phyloP scores from a whole-genome alignment of 1,140 invertebrate species.

The Maconellicoccus hirsutus region DNA sequence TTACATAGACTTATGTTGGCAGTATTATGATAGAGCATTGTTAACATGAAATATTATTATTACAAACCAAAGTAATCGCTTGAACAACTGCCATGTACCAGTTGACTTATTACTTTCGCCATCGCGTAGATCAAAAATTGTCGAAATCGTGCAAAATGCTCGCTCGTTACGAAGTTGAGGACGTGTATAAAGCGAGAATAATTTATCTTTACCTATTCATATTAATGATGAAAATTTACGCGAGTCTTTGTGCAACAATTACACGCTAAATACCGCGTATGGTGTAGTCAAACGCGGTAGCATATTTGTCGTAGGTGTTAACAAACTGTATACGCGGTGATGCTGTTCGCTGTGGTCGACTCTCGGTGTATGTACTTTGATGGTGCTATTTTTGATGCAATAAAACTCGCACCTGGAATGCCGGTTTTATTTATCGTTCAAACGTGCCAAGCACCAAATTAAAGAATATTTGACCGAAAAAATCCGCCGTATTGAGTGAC shows the following conservation, averaged over 20 bases:
- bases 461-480: too few species aligned
- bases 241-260: background rate
- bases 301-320: background rate
- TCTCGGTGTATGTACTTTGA: background rate
- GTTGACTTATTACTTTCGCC: background rate
- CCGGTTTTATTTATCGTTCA: background rate
- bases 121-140: background rate
- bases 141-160: background rate
- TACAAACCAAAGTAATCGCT: slow-evolving; percentile 9
- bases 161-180: background rate
- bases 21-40: background rate
- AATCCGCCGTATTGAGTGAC: too few species aligned
- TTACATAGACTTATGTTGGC: too few species aligned
- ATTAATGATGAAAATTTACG: background rate
- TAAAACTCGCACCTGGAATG: slow-evolving; percentile 21
- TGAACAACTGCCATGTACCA: background rate
- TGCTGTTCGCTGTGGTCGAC: background rate
- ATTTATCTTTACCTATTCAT: slow-evolving; percentile 5
- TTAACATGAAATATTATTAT: background rate
- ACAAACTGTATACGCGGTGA: background rate
- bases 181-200: background rate
- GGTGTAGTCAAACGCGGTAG: background rate
- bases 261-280: background rate
- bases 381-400: slow-evolving; percentile 12
- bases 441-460: background rate